These are phyloP conservation scores for Galago senegalensis DNA, from an alignment of 2,797 vertebrate species.

Conservation along the genomic window DNA sequence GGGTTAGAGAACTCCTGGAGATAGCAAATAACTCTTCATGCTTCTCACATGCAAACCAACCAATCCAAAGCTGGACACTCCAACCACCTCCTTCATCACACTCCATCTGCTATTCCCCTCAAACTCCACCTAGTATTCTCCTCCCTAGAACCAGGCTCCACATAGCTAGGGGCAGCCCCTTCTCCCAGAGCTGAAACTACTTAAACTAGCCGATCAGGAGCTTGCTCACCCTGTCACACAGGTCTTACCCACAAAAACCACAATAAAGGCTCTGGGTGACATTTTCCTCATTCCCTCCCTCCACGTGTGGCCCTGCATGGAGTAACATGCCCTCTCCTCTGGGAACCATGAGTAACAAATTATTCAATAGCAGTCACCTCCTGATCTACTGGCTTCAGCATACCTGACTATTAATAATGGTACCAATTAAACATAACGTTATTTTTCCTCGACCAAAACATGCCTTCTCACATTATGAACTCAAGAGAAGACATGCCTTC, in stretches of 20 bases:
- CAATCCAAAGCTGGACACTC: background rate
- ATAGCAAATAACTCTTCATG: background rate
- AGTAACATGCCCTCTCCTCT: background rate
- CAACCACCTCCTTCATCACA: background rate
- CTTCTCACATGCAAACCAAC: background rate
- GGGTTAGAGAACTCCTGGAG: background rate
- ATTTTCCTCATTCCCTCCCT: background rate
- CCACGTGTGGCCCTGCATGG: background rate
- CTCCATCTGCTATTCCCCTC: background rate
- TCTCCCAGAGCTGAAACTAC: background rate
- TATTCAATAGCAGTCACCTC: background rate
- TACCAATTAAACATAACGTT: background rate
- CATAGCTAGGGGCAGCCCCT: background rate
- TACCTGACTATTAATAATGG: constrained; percentile 17
- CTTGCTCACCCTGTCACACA: background rate
- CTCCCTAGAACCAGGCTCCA: background rate
- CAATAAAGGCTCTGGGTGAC: background rate
- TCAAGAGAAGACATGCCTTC: background rate
- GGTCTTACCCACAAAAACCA: background rate
- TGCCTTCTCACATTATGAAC: background rate
- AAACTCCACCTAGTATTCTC: background rate
- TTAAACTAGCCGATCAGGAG: background rate
- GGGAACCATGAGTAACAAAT: background rate
- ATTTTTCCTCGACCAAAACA: background rate
- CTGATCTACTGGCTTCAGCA: background rate